These are phyloP conservation scores for Halictus quadricinctus DNA, from an alignment of 2,888 invertebrate species.

Conservation along the genomic window DNA sequence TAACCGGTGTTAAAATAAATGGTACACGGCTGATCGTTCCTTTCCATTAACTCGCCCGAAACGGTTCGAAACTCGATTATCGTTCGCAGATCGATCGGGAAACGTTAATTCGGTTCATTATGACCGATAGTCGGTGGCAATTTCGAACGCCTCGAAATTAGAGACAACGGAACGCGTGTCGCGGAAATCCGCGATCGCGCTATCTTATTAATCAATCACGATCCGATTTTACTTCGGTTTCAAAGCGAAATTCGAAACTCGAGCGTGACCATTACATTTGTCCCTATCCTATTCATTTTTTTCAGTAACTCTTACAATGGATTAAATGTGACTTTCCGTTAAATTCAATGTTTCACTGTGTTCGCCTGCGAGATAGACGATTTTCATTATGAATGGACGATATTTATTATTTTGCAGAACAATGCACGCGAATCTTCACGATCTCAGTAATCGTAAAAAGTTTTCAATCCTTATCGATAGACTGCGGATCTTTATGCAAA, in stretches of 20 bases:
- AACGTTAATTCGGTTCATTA: conserved; percentile 7
- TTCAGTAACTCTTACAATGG: no score
- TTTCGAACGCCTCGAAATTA: not conserved
- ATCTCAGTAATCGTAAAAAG: no score
- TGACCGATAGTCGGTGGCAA: conserved; percentile 4
- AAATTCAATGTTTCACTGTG: no score
- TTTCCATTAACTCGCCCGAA: conserved; percentile 6
- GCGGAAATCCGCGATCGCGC: not conserved
- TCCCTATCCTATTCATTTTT: no score
- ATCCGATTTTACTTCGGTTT: not conserved
- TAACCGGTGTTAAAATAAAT: conserved; percentile 9
- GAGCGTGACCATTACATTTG: not conserved
- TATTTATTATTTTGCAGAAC: no score
- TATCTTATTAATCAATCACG: not conserved
- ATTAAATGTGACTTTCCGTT: no score
- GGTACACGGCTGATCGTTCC: not conserved
- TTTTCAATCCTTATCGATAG: no score
- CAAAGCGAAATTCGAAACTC: not conserved
- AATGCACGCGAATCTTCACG: no score
- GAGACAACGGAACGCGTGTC: not conserved
- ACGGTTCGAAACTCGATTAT: conserved; percentile 1
- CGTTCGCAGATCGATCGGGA: not conserved
- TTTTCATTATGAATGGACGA: no score
- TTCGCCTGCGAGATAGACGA: no score
- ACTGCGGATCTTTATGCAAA: no score